These are phyloP conservation scores for Myotis daubentonii DNA, from an alignment of 2,797 vertebrate species.

Conservation along the genomic window DNA sequence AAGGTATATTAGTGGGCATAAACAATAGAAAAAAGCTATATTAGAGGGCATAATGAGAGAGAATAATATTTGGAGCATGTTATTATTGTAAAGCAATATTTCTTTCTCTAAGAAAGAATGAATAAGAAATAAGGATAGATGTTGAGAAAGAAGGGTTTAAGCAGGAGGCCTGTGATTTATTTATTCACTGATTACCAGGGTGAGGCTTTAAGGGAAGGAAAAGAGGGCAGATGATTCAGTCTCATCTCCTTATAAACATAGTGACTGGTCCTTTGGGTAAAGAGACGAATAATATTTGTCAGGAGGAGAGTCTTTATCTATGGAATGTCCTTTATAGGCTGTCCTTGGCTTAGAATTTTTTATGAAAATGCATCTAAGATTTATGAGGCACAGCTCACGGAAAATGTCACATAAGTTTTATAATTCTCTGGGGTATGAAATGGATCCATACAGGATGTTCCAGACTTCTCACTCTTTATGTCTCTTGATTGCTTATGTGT, in stretches of 20 bases:
- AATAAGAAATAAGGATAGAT: neutral
- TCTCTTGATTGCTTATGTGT: neutral
- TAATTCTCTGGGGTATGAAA: neutral
- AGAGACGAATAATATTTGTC: neutral
- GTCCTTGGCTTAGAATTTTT: neutral
- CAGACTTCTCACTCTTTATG: neutral
- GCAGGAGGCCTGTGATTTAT: neutral
- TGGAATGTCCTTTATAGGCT: neutral
- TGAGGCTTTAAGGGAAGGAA: neutral
- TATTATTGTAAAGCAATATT: neutral
- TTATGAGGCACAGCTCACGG: neutral
- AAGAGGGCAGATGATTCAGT: neutral
- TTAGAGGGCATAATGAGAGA: neutral
- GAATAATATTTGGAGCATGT: neutral
- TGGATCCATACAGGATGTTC: neutral
- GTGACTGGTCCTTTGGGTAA: neutral
- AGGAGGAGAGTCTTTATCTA: neutral
- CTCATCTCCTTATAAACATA: neutral
- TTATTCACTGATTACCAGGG: neutral
- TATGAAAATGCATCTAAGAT: neutral
- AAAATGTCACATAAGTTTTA: neutral
- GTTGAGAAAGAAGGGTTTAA: neutral
- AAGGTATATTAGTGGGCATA: neutral
- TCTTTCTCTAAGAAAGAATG: neutral
- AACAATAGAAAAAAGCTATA: neutral